phyloP scores from a whole-genome alignment of 1,140 invertebrate genomes.

The Trichogramma pretiosum region DNA sequence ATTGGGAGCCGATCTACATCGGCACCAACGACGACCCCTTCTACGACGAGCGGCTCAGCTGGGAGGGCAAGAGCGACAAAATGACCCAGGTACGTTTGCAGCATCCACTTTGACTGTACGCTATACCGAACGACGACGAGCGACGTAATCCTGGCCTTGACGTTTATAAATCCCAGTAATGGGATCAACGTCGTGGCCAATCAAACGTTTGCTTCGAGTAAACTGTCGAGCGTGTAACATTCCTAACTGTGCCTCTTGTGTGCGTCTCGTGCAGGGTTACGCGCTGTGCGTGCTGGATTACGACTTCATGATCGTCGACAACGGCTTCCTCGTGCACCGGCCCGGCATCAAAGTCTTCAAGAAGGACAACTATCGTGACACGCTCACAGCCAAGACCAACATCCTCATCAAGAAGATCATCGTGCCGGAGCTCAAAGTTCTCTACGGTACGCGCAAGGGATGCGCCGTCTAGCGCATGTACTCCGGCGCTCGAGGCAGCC shows the following conservation, averaged over 20 bases:
- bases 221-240: too few relatives aligned
- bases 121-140: neutral
- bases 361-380: slow-evolving; percentile 65
- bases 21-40: slow-evolving; percentile 77
- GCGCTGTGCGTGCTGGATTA: slow-evolving; percentile 78
- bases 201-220: too few relatives aligned
- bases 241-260: too few relatives aligned
- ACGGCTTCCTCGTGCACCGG: slow-evolving; percentile 79
- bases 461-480: slow-evolving; percentile 62
- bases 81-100: slow-evolving; percentile 78
- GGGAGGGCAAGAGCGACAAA: slow-evolving; percentile 86
- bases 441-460: slow-evolving; percentile 70
- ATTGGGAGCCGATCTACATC: slow-evolving; percentile 88
- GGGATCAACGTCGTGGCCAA: too few relatives aligned
- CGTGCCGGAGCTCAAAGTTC: slow-evolving; percentile 71
- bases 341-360: slow-evolving; percentile 76
- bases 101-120: too few relatives aligned
- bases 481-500: too few relatives aligned
- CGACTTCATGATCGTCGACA: slow-evolving; percentile 82
- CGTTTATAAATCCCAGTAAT: too few relatives aligned
- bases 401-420: slow-evolving; percentile 71
- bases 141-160: too few relatives aligned
- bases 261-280: too few relatives aligned
- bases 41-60: slow-evolving; percentile 79
- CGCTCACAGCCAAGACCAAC: slow-evolving; percentile 69